phyloP scores from a whole-genome alignment of 2,797 vertebrate genomes.

The Triplophysa bombifrons region DNA sequence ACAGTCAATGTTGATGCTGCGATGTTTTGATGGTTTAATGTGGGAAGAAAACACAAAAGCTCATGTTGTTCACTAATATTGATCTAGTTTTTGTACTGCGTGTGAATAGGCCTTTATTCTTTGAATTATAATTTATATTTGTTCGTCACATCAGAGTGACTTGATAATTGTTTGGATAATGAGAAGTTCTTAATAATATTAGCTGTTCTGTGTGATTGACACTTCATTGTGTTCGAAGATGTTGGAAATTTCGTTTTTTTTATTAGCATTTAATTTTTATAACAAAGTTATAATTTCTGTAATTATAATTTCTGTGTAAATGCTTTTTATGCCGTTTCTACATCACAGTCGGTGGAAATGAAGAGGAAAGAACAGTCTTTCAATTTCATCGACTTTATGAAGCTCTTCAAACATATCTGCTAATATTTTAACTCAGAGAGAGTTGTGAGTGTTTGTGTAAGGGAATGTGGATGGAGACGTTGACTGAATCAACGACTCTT shows the following conservation, averaged over 20 bases:
- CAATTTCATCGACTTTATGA: constrained; percentile 55
- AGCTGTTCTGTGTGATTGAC: constrained; percentile 20
- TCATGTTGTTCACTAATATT: not conserved
- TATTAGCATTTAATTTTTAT: not conserved
- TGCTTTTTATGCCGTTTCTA: not conserved
- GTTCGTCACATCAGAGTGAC: not conserved
- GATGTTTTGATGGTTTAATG: not conserved
- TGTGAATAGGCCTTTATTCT: not conserved
- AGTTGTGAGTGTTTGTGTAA: constrained; percentile 5
- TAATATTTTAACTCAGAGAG: constrained; percentile 46
- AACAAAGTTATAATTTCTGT: not conserved
- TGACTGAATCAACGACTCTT: constrained; percentile 60
- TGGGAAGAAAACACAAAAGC: not conserved
- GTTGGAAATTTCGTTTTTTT: constrained; percentile 23
- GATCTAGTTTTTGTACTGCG: not conserved
- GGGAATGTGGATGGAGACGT: not conserved
- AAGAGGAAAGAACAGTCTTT: constrained; percentile 19
- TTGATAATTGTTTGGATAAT: not conserved
- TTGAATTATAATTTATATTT: not conserved
- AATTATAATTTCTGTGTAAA: not conserved
- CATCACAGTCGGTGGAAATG: not conserved
- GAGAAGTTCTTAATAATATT: not conserved
- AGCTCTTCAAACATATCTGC: constrained; percentile 72
- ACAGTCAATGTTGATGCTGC: not conserved
- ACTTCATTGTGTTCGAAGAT: constrained; percentile 25